These are phyloP conservation scores for Mungos mungo DNA, from an alignment of 2,113 vertebrate species.

Conservation along the genomic window DNA sequence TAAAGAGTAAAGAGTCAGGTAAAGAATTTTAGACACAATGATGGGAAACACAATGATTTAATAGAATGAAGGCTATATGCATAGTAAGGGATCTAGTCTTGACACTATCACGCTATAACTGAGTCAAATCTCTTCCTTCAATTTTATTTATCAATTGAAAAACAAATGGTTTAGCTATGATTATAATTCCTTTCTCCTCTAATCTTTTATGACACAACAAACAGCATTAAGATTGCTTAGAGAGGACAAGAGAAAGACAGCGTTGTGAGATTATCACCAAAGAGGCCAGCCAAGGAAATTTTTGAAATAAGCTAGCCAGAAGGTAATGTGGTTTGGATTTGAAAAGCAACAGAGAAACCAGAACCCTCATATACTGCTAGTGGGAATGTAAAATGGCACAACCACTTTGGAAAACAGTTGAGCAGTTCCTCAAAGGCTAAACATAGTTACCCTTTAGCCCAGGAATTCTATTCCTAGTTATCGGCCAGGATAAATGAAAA, in stretches of 20 bases:
- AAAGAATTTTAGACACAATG: not conserved
- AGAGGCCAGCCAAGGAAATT: not conserved
- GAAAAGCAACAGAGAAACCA: not conserved
- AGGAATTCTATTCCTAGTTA: not conserved
- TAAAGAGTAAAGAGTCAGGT: not conserved
- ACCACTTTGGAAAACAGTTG: not conserved
- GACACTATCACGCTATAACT: not conserved
- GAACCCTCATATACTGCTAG: not conserved
- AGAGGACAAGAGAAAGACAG: not conserved
- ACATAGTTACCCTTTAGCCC: not conserved
- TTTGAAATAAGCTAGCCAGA: not conserved
- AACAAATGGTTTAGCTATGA: not conserved
- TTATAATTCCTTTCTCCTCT: not conserved
- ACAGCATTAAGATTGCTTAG: not conserved
- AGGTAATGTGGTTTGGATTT: not conserved
- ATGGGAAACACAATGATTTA: not conserved
- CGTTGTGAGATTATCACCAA: not conserved
- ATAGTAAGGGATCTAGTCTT: not conserved
- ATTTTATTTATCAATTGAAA: not conserved
- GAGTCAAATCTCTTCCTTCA: not conserved
- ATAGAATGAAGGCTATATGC: slow-evolving; percentile 14
- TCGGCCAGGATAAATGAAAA: not conserved
- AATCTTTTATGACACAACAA: not conserved
- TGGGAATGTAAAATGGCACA: not conserved
- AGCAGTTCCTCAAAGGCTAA: not conserved